These are phyloP conservation scores for Deilephila elpenor DNA, from an alignment of 2,888 invertebrate genomes.

Conservation along the genomic window DNA sequence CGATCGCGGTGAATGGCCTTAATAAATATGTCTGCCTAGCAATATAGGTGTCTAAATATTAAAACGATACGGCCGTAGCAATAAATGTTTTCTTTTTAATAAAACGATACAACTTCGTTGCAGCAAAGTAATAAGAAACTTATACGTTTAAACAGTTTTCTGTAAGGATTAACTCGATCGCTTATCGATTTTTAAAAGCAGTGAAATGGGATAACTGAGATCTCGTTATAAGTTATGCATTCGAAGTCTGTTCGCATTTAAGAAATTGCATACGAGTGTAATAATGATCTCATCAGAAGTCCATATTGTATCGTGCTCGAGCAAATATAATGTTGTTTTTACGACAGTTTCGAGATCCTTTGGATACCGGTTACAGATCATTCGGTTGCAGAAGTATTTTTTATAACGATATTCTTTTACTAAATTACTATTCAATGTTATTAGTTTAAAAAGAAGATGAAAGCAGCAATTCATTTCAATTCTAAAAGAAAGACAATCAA, in stretches of 20 bases:
- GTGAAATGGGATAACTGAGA: neutral
- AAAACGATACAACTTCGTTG: conserved; percentile 10
- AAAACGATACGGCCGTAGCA: conserved; percentile 18
- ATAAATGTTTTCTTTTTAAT: conserved; percentile 24
- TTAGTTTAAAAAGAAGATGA: too few species aligned
- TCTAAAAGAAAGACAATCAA: too few species aligned
- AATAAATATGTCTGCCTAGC: conserved; percentile 46
- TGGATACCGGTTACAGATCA: neutral
- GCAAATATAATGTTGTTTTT: neutral
- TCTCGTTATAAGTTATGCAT: neutral
- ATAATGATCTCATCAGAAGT: conserved; percentile 9
- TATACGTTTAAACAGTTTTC: conserved; percentile 6
- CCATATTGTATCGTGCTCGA: neutral
- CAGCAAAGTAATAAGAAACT: conserved; percentile 13
- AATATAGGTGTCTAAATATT: conserved; percentile 38
- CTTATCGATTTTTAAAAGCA: conserved; percentile 11
- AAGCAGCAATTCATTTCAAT: too few species aligned
- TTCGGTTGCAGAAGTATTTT: neutral
- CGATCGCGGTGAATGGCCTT: conserved; percentile 42
- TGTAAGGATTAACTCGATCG: conserved; percentile 20
- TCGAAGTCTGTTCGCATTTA: neutral
- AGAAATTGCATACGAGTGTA: neutral
- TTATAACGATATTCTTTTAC: neutral
- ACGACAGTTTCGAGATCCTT: neutral
- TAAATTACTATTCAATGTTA: too few species aligned